A percentile compares a stretch with the other conserved stretches of the same genome.
Evolutionary conservation across 92 coral and sea anemone species (phyloP).

Genomic region (Nematostella vectensis): DNA sequence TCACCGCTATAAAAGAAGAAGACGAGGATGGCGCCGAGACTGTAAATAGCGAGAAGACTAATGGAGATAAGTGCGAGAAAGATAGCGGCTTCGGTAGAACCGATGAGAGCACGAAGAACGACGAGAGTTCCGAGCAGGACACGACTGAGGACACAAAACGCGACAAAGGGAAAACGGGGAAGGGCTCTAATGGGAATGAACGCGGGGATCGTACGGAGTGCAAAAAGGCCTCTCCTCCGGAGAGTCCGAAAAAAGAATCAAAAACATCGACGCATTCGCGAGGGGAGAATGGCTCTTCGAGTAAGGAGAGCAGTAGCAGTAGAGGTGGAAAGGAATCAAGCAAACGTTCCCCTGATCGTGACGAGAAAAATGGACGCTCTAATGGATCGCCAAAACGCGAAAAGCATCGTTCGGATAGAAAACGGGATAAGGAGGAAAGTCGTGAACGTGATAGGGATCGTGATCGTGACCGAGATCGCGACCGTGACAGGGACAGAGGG

Average conservation of each 20-base stretch:
- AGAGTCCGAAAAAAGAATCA: constrained; percentile 40
- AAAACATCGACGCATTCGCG: constrained; percentile 33
- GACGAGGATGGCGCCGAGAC: constrained; percentile 84
- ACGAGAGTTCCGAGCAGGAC: constrained; percentile 92
- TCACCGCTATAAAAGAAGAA: constrained; percentile 91
- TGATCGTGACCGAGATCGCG: constrained; percentile 41
- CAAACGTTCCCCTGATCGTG: constrained; percentile 36
- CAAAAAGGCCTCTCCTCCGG: constrained; percentile 30
- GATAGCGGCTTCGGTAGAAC: constrained; percentile 95
- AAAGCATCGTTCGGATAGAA: constrained; percentile 56
- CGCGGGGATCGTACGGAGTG: constrained; percentile 33
- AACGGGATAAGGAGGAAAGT: constrained; percentile 45
- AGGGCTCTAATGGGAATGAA: constrained; percentile 13
- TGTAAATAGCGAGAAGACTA: constrained; percentile 57
- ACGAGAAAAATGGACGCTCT: constrained; percentile 38
- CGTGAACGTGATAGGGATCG: constrained; percentile 34
- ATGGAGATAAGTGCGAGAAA: constrained; percentile 89
- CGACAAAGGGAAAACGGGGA: constrained; percentile 22
- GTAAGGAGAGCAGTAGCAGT: constrained; percentile 36
- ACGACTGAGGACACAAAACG: constrained; percentile 51
- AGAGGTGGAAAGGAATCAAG: constrained; percentile 39
- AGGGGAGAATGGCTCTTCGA: constrained; percentile 35
- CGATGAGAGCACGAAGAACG: constrained; percentile 87
- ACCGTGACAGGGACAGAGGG: constrained; percentile 40
- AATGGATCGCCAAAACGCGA: constrained; percentile 57